Conservation (phyloP, 1,140 invertebrate species). For the Hypothenemus hampei region DNA sequence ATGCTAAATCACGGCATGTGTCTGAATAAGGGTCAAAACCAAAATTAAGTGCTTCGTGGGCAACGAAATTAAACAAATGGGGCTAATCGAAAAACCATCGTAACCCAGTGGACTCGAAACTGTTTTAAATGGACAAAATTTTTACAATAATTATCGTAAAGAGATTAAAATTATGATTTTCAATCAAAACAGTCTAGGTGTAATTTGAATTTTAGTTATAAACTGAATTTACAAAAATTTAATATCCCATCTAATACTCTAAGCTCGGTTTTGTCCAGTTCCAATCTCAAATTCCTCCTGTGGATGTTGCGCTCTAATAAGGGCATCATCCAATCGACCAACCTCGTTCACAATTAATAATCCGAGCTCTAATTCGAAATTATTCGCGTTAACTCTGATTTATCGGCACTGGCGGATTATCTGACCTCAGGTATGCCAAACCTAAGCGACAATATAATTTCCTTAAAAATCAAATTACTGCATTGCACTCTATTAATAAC, state of each 20-base stretch:
- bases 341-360: conserved; percentile 15
- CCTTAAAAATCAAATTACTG: too few species aligned
- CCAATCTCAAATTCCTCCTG: background rate
- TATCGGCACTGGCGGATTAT: conserved; percentile 6
- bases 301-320: background rate
- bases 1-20: conserved; percentile 2
- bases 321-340: conserved; percentile 6
- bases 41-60: conserved; percentile 15
- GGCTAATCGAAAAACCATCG: conserved; percentile 6
- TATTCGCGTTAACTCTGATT: conserved; percentile 14
- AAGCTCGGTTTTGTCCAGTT: background rate
- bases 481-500: too few species aligned
- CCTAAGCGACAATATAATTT: too few species aligned
- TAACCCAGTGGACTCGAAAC: background rate
- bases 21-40: conserved; percentile 4
- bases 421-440: background rate
- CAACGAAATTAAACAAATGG: conserved; percentile 17
- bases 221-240: too few species aligned
- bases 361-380: conserved; percentile 8
- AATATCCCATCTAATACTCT: too few species aligned
- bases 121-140: too few species aligned
- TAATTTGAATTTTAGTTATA: too few species aligned
- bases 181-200: too few species aligned
- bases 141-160: too few species aligned
- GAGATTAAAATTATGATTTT: too few species aligned